Evolutionary conservation across 2,113 vertebrate genomes (phyloP), one percentile per base, ranked within the genome.

Genomic region (Triplophysa dalaica): DNA sequence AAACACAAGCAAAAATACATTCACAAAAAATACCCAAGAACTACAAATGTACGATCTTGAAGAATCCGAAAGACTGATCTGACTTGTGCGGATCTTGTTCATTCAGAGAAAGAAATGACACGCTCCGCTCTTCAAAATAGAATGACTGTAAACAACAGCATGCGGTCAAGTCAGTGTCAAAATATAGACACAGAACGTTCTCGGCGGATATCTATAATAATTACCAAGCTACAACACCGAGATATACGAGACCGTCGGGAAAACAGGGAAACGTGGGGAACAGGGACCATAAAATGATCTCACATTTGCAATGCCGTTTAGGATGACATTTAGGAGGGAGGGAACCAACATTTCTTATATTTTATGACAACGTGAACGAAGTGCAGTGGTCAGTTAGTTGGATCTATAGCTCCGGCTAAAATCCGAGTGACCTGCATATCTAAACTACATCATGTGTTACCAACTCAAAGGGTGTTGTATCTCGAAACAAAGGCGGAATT

Each of bases 151-250:
- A 90, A 87, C 82, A 79, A 76, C 56, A 16, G 62, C 61, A 74
- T 81, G 78, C 29, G 78, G 81, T 74, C 83, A 74, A 82, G 82
- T 67, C 67, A 0, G 11, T 26, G 79, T 88, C 82, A 86, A 86
- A 87, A 87, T 87, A 89, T 84, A 89, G 85, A n/a, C 79, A 26
- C 14, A 88, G 84, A 81, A 89, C 85, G 85, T 77, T 67, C 81
- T 81, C 24, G 19, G 17, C 45, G 79, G 22, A 80, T 63, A 21
- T 70, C 33, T 22, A 75, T 10, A 69, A 82, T 38, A 33, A 81
- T 29, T 86, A 84, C 48, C 52, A 70, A 87, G 73, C 81, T 82
- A 26, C 70, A 78, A 63, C 45, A 75, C 82, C 43, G 60, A 75
- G 41, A 67, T 48, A 24, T 17, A 76, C 17, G 8, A 76, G 43